These are phyloP conservation scores for Urophycis tenuis DNA, from an alignment of 2,797 vertebrate genomes.

Conservation along the genomic window DNA sequence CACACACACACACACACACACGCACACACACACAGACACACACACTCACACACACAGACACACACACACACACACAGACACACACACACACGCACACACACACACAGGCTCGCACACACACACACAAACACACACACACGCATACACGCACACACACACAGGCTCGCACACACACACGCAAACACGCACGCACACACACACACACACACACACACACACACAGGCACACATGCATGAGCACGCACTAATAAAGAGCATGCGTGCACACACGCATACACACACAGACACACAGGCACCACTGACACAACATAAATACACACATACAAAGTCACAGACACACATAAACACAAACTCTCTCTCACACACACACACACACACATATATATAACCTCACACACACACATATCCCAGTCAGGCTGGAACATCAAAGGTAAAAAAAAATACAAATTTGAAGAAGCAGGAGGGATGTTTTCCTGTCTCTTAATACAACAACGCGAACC, in stretches of 20 bases:
- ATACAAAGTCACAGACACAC: not conserved
- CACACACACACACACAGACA: not conserved
- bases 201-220: slow-evolving; percentile 6
- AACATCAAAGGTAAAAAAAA: not conserved
- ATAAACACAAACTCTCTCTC: not conserved
- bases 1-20: not conserved
- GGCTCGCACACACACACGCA: not conserved
- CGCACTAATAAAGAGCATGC: not conserved
- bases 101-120: not conserved
- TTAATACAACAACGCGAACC: not conserved
- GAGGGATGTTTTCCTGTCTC: not conserved
- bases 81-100: not conserved
- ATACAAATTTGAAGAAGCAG: not conserved
- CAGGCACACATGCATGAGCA: not conserved
- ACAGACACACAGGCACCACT: not conserved
- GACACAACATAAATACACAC: not conserved
- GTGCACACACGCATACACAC: not conserved
- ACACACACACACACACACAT: not conserved
- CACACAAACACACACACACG: not conserved
- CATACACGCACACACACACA: not conserved
- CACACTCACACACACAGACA: not conserved
- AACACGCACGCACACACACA: slow-evolving; percentile 6
- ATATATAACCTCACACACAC: not conserved
- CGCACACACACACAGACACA: not conserved
- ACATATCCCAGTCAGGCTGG: not conserved